Evolutionary conservation across 1,140 invertebrate species (phyloP).

Genomic region (Drosophila leontia): DNA sequence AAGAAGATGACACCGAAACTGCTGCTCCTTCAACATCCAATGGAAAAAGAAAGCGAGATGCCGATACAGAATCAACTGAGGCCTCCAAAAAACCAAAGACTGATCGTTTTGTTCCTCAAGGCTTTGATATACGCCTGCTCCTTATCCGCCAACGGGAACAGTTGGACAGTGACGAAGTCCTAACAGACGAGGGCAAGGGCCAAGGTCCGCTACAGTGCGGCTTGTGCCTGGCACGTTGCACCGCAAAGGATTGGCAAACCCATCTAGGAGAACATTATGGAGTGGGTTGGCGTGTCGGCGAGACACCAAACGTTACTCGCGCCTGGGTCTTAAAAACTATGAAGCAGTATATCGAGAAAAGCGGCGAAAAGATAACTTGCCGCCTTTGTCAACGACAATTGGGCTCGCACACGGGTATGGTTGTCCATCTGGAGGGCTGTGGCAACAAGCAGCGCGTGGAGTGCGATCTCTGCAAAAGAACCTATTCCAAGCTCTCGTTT

Average conservation of each 20-base stretch:
- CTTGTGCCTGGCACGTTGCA: conserved; percentile 57
- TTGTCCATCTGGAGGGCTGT: conserved; percentile 44
- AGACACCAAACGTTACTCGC: conserved; percentile 16
- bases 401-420: conserved; percentile 36
- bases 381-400: conserved; percentile 43
- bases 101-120: background rate
- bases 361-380: conserved; percentile 12
- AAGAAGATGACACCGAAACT: background rate
- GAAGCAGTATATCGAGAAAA: conserved; percentile 1
- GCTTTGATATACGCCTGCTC: conserved; percentile 57
- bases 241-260: conserved; percentile 23
- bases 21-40: background rate
- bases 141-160: conserved; percentile 66
- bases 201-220: conserved; percentile 63
- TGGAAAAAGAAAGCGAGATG: conserved; percentile 10
- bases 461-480: conserved; percentile 7
- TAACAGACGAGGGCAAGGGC: conserved; percentile 47
- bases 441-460: conserved; percentile 20
- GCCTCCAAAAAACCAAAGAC: conserved; percentile 14
- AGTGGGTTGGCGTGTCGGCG: conserved; percentile 60
- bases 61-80: background rate
- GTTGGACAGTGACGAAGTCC: conserved; percentile 50
- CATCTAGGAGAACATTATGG: conserved; percentile 74
- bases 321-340: conserved; percentile 8
- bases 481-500: background rate